These are phyloP conservation scores for Zophobas atratus DNA, from an alignment of 1,140 invertebrate genomes.

Conservation along the genomic window DNA sequence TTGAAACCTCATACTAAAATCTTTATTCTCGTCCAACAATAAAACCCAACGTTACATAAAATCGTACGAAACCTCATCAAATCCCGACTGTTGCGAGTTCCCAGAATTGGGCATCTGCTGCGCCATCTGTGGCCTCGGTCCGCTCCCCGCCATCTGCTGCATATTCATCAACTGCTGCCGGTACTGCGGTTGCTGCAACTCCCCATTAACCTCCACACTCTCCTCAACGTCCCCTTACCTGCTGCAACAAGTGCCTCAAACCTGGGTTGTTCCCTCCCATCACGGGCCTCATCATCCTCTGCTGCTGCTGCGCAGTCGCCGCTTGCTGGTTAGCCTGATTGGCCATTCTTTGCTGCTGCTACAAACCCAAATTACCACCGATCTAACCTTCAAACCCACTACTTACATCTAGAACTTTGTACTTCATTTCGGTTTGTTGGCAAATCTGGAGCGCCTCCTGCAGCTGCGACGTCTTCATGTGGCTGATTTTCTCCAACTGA, in stretches of 20 bases:
- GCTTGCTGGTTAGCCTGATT: constrained; percentile 58
- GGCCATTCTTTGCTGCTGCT: constrained; percentile 63
- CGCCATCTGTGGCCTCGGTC: constrained; percentile 63
- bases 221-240: constrained; percentile 68
- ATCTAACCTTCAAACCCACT: too few relatives aligned
- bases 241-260: constrained; percentile 79
- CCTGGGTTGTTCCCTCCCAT: constrained; percentile 78
- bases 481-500: constrained; percentile 78
- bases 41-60: constrained; percentile 55
- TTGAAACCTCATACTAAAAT: neutral
- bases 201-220: neutral
- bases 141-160: constrained; percentile 63
- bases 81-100: constrained; percentile 60
- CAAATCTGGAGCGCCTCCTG: constrained; percentile 83
- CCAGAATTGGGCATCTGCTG: constrained; percentile 64
- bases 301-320: constrained; percentile 62
- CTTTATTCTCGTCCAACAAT: neutral
- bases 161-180: constrained; percentile 66
- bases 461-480: constrained; percentile 77
- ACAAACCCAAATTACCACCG: constrained; percentile 44
- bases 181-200: constrained; percentile 66
- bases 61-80: constrained; percentile 64
- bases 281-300: constrained; percentile 77
- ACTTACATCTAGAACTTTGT: constrained; percentile 79
- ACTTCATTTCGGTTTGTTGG: constrained; percentile 85